phyloP scores from a whole-genome alignment of 64 coral and sea anemone species.

The Hydrozoanthus tunicans region DNA sequence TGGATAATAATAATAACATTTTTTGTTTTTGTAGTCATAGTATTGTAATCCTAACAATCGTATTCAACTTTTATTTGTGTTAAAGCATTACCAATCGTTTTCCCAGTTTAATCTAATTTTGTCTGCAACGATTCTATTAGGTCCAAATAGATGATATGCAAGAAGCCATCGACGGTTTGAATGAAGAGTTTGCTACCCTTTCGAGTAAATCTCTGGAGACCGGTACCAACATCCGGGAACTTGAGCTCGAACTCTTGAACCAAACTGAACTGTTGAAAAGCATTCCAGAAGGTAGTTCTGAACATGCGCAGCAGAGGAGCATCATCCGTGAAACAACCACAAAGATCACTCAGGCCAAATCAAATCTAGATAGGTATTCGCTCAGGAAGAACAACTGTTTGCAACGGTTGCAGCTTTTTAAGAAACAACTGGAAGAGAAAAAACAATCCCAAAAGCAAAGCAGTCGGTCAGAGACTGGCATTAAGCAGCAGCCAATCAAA shows the following conservation, averaged over 20 bases:
- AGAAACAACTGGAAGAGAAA: constrained; percentile 86
- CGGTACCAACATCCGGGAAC: constrained; percentile 73
- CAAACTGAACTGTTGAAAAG: constrained; percentile 84
- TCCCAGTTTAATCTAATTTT: no score
- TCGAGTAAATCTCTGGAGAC: constrained; percentile 78
- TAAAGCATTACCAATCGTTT: no score
- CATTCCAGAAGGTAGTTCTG: constrained; percentile 61
- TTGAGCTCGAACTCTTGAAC: constrained; percentile 84
- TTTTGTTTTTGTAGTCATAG: no score
- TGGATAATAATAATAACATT: no score
- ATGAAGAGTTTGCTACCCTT: constrained; percentile 90
- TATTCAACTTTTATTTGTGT: no score
- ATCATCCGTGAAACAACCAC: constrained; percentile 83
- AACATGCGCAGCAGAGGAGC: constrained; percentile 79
- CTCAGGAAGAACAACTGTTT: constrained; percentile 90
- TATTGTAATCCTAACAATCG: no score
- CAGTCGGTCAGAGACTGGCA: constrained; percentile 55
- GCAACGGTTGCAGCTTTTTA: constrained; percentile 82
- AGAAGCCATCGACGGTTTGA: constrained; percentile 84
- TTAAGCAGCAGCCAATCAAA: constrained; percentile 49
- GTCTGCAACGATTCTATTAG: background rate
- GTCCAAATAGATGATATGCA: constrained; percentile 92
- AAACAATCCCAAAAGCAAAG: constrained; percentile 48
- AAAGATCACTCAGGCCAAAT: constrained; percentile 74
- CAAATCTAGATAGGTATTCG: constrained; percentile 64